Evolutionary conservation across 2,113 vertebrate genomes (phyloP).

Genomic region (Paracanthobrama guichenoti): DNA sequence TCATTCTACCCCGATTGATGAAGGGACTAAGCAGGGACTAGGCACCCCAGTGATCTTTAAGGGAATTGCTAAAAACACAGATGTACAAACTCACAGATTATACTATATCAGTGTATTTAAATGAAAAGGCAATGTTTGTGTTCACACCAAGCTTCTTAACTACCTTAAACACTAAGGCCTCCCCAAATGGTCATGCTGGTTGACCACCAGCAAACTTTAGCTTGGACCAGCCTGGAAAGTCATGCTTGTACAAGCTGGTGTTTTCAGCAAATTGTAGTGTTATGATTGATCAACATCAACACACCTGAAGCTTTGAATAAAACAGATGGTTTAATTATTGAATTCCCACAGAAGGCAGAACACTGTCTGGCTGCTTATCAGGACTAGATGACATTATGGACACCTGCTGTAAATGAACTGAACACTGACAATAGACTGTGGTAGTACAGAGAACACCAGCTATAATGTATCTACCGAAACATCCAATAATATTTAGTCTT

Average conservation of each 20-base stretch:
- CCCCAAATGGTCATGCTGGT: not conserved
- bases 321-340: conserved; percentile 25
- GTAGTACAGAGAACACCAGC: not conserved
- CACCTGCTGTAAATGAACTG: conserved; percentile 14
- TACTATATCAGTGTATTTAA: not conserved
- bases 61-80: not conserved
- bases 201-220: not conserved
- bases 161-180: not conserved
- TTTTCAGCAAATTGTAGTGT: not conserved
- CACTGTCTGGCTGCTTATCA: conserved; percentile 21
- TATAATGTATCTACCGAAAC: not conserved
- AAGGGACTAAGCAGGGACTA: not conserved
- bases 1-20: conserved; percentile 1
- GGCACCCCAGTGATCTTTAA: not conserved
- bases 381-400: not conserved
- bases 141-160: not conserved
- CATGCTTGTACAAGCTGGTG: not conserved
- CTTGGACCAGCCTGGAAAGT: not conserved
- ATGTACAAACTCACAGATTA: not conserved
- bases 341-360: not conserved
- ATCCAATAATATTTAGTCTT: not conserved
- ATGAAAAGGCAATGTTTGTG: not conserved
- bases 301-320: not conserved
- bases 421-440: not conserved
- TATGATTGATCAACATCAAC: not conserved